A percentile compares a stretch with the other conserved stretches of the same genome.
phyloP scores from a whole-genome alignment of 2,113 vertebrate species.

The Eleginops maclovinus region DNA sequence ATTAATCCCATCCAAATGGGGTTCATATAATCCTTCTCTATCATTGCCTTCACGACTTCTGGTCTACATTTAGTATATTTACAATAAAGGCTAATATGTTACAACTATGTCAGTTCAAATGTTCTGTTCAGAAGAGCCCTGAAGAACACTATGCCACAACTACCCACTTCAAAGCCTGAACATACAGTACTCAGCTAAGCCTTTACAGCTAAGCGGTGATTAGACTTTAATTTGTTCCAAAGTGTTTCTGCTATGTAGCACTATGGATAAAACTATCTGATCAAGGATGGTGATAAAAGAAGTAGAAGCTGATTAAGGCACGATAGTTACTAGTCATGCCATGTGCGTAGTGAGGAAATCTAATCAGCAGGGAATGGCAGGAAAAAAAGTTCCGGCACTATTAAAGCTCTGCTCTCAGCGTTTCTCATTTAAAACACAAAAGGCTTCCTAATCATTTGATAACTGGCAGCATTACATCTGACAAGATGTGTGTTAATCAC shows the following conservation, averaged over 20 bases:
- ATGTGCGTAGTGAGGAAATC: slow-evolving; percentile 14
- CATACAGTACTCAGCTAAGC: neutral
- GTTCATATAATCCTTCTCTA: neutral
- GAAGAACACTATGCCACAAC: slow-evolving; percentile 3
- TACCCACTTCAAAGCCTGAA: slow-evolving; percentile 13
- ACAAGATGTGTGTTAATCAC: slow-evolving; percentile 7
- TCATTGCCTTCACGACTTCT: neutral
- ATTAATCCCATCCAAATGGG: neutral
- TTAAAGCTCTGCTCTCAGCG: slow-evolving; percentile 19
- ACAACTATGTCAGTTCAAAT: neutral
- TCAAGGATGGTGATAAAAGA: slow-evolving; percentile 8
- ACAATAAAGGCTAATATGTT: neutral
- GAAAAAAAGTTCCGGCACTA: slow-evolving; percentile 12
- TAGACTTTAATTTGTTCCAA: slow-evolving; percentile 26
- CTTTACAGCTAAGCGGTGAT: slow-evolving; percentile 1
- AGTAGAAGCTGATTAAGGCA: slow-evolving; percentile 27
- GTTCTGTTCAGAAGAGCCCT: neutral
- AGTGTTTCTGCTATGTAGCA: slow-evolving; percentile 9
- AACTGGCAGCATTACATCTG: slow-evolving; percentile 20
- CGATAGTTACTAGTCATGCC: slow-evolving; percentile 37
- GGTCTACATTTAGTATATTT: slow-evolving; percentile 1
- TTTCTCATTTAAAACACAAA: slow-evolving; percentile 41
- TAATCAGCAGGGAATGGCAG: slow-evolving; percentile 16
- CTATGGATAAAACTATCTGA: slow-evolving; percentile 19
- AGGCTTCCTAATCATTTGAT: slow-evolving; percentile 20